phyloP scores from a whole-genome alignment of 2,113 vertebrate species.

The Pseudolaguvia tuberculata region DNA sequence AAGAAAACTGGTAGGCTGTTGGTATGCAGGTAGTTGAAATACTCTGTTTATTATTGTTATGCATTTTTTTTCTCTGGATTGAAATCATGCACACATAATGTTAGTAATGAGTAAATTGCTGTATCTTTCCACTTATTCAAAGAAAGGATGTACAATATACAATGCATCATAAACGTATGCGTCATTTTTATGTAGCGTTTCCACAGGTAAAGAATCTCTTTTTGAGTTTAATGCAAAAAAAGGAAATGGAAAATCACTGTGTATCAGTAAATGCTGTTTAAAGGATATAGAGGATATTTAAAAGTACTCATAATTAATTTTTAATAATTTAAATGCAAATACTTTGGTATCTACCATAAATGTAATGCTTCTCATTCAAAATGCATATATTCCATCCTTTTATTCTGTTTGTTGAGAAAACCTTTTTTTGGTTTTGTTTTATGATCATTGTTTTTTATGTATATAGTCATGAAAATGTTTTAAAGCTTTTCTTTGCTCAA shows the following conservation, averaged over 20 bases:
- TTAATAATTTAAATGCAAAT: background rate
- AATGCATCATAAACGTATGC: slow-evolving; percentile 19
- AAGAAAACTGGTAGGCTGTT: background rate
- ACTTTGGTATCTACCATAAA: slow-evolving; percentile 16
- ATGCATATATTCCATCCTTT: background rate
- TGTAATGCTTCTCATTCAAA: background rate
- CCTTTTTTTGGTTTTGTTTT: slow-evolving; percentile 9
- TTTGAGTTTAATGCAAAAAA: slow-evolving; percentile 4
- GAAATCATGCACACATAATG: slow-evolving; percentile 10
- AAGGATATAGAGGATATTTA: slow-evolving; percentile 17
- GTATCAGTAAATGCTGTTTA: slow-evolving; percentile 35
- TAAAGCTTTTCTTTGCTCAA: background rate
- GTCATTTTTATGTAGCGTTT: slow-evolving; percentile 11
- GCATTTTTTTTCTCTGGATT: slow-evolving; percentile 16
- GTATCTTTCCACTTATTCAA: background rate
- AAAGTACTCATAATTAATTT: slow-evolving; percentile 1
- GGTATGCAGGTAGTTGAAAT: slow-evolving; percentile 7
- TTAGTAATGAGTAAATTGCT: background rate
- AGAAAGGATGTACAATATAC: background rate
- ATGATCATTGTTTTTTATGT: slow-evolving; percentile 7
- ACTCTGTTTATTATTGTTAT: slow-evolving; percentile 12
- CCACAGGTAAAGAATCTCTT: background rate
- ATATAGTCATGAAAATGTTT: background rate
- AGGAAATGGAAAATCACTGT: slow-evolving; percentile 38
- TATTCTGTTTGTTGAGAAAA: background rate